These are phyloP conservation scores for Lampris incognitus DNA, from an alignment of 2,113 vertebrate genomes.

Conservation along the genomic window DNA sequence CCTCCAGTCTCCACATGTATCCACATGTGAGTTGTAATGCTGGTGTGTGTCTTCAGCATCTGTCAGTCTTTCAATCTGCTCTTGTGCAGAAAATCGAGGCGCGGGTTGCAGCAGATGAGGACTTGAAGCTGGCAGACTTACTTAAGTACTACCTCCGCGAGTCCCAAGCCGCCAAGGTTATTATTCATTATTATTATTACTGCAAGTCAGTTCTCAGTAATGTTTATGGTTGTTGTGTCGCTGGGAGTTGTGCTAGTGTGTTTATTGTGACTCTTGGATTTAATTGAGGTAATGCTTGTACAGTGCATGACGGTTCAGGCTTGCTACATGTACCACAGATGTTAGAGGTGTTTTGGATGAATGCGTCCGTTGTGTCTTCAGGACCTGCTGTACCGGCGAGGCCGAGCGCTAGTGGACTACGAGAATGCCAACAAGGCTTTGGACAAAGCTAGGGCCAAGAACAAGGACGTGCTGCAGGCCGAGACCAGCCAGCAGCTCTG, in stretches of 20 bases:
- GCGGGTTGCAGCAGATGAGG: conserved; percentile 95
- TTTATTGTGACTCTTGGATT: too few species aligned
- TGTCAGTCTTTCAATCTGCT: not conserved
- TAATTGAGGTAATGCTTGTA: too few species aligned
- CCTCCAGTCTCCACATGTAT: too few species aligned
- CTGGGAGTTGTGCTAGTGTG: too few species aligned
- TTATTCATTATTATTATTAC: not conserved
- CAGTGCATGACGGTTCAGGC: too few species aligned
- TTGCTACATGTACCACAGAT: too few species aligned
- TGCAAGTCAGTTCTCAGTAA: too few species aligned
- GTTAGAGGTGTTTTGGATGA: too few species aligned
- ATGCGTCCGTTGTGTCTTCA: conserved; percentile 49
- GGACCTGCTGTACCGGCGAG: conserved; percentile 97
- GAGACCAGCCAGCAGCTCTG: conserved; percentile 96
- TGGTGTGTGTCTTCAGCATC: too few species aligned
- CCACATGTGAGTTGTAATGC: too few species aligned
- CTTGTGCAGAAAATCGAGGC: conserved; percentile 94
- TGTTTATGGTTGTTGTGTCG: too few species aligned
- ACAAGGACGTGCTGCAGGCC: conserved; percentile 96
- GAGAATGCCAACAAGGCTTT: conserved; percentile 98
- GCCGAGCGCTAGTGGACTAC: conserved; percentile 95
- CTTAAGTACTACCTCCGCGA: conserved; percentile 97
- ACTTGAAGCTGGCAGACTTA: conserved; percentile 97
- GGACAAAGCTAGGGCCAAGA: conserved; percentile 97
- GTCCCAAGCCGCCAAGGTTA: conserved; percentile 98